phyloP scores from a whole-genome alignment of 2,888 invertebrate genomes.

The Mesorhabditis spiculigera region DNA sequence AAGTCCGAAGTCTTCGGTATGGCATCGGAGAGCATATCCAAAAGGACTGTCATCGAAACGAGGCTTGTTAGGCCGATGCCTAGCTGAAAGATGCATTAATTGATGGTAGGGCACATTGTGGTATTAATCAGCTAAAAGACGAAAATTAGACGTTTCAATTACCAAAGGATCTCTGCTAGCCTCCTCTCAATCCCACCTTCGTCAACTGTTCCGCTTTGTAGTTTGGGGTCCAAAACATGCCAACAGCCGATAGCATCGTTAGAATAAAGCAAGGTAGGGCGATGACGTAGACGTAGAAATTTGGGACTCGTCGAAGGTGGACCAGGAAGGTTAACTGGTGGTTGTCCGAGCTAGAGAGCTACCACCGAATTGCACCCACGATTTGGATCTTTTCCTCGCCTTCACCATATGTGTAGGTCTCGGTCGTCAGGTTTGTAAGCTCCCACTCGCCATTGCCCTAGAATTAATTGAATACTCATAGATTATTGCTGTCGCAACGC shows the following conservation, averaged over 20 bases:
- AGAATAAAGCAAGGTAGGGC: neutral
- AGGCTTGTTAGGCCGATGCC: neutral
- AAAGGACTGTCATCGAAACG: neutral
- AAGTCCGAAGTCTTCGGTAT: neutral
- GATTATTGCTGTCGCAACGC: too few relatives aligned
- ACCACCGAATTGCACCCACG: too few relatives aligned
- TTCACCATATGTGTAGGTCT: neutral
- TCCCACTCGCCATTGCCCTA: conserved; percentile 1
- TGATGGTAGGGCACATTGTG: too few relatives aligned
- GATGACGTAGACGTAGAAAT: conserved; percentile 6
- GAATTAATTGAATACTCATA: neutral
- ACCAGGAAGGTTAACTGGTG: neutral
- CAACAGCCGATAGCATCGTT: neutral
- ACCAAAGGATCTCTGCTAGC: too few relatives aligned
- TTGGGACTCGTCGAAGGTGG: neutral
- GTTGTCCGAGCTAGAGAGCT: neutral
- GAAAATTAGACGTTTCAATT: too few relatives aligned
- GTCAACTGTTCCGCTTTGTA: neutral
- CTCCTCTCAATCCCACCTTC: too few relatives aligned
- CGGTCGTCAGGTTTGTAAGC: neutral
- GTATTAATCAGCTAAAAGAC: too few relatives aligned
- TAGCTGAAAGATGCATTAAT: too few relatives aligned
- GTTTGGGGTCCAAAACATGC: neutral
- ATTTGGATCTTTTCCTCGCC: too few relatives aligned
- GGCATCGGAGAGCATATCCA: neutral